A percentile compares a stretch with the other conserved stretches of the same genome.
Evolutionary conservation across 2,113 vertebrate genomes (phyloP).

Genomic region (Verasper variegatus): DNA sequence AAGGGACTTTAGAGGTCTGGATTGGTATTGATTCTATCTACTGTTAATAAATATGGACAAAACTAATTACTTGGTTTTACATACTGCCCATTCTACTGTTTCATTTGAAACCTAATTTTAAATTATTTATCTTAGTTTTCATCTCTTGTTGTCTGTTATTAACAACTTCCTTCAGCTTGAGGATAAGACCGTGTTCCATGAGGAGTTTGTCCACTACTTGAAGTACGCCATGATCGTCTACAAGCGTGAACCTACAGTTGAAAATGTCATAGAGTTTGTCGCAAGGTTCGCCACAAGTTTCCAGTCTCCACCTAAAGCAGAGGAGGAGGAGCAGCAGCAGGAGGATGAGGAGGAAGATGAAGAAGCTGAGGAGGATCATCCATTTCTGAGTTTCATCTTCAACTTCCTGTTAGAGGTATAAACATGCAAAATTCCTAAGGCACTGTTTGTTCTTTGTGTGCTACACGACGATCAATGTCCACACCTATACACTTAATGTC

Average conservation of each 20-base stretch:
- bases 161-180: constrained; percentile 79
- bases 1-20: too few species aligned
- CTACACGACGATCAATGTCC: too few species aligned
- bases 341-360: constrained; percentile 79
- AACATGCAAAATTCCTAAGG: neutral
- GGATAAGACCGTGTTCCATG: constrained; percentile 87
- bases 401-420: constrained; percentile 93
- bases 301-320: constrained; percentile 74
- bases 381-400: constrained; percentile 89
- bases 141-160: neutral
- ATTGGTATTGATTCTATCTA: too few species aligned
- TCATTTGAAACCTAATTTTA: too few species aligned
- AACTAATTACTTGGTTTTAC: too few species aligned
- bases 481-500: neutral
- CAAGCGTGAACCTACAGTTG: constrained; percentile 90
- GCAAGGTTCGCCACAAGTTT: constrained; percentile 91
- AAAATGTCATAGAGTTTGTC: constrained; percentile 90
- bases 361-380: constrained; percentile 81
- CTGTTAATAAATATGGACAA: too few species aligned
- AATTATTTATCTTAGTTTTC: neutral
- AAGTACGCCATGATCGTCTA: constrained; percentile 94
- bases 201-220: constrained; percentile 90
- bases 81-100: too few species aligned
- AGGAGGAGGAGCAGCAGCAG: constrained; percentile 72
- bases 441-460: neutral